phyloP scores from a whole-genome alignment of 2,113 vertebrate species.

The Phylloscopus trochilus region DNA sequence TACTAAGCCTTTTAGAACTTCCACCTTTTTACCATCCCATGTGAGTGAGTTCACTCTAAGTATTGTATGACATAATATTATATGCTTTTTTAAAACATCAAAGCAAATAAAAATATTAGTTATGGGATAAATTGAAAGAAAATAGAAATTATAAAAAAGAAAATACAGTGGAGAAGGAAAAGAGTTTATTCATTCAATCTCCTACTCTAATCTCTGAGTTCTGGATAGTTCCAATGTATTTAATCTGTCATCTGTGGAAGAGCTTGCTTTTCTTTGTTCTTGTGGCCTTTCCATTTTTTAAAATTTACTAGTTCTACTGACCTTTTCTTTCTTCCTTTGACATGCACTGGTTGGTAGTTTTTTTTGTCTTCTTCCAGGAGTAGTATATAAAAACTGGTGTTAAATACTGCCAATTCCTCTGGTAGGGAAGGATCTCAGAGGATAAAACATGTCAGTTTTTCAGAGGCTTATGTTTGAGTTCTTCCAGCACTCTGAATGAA shows the following conservation, averaged over 20 bases:
- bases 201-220: not conserved
- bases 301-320: not conserved
- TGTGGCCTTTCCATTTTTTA: not conserved
- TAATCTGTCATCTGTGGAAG: not conserved
- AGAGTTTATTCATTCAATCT: not conserved
- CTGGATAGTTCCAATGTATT: not conserved
- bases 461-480: not conserved
- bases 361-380: not conserved
- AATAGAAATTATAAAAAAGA: not conserved
- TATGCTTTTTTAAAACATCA: not conserved
- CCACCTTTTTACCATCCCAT: not conserved
- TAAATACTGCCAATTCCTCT: not conserved
- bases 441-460: not conserved
- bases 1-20: not conserved
- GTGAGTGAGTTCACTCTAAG: not conserved
- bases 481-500: not conserved
- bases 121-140: not conserved
- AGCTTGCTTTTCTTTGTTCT: not conserved
- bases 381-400: not conserved
- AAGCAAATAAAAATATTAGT: not conserved
- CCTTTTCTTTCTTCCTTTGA: not conserved
- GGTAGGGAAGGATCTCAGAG: not conserved
- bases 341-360: not conserved
- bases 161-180: not conserved
- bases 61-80: not conserved